Conservation (phyloP, 2,888 invertebrate species). For the Dendrolimus houi region DNA sequence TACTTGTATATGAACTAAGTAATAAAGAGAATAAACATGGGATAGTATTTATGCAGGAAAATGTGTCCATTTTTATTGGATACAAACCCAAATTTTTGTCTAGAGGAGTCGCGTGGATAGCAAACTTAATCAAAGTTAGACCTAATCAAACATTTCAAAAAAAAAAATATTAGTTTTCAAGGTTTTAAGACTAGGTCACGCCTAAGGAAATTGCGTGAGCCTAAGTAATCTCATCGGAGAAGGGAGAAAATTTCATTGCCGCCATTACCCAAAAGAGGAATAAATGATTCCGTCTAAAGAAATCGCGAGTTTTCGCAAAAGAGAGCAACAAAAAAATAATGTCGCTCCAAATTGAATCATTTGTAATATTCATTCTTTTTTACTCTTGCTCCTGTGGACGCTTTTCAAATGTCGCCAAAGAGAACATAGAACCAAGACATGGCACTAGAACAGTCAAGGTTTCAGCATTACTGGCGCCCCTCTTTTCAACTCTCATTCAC, state of each 20-base stretch:
- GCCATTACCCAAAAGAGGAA: conserved; percentile 41
- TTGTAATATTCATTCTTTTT: conserved; percentile 66
- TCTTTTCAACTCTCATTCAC: no score
- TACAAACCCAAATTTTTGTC: no score
- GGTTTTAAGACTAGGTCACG: no score
- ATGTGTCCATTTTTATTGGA: no score
- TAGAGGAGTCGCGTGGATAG: no score
- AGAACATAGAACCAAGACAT: conserved; percentile 17
- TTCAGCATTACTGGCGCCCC: no score
- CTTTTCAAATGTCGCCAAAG: conserved; percentile 27
- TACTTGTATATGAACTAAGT: no score
- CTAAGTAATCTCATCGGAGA: conserved; percentile 16
- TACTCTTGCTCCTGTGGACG: conserved; percentile 46
- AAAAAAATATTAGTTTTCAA: no score
- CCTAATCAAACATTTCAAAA: no score
- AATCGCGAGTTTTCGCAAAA: conserved; percentile 38
- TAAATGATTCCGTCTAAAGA: conserved; percentile 50
- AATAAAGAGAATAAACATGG: no score
- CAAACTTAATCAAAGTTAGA: no score
- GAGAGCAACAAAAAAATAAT: conserved; percentile 57
- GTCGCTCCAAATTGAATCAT: conserved; percentile 64
- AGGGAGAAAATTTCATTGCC: conserved; percentile 36
- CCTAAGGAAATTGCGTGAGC: not conserved
- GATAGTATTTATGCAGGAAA: no score
- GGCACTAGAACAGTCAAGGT: conserved; percentile 1